These are phyloP conservation scores for Nibea albiflora DNA, from an alignment of 2,113 vertebrate species.

Conservation along the genomic window DNA sequence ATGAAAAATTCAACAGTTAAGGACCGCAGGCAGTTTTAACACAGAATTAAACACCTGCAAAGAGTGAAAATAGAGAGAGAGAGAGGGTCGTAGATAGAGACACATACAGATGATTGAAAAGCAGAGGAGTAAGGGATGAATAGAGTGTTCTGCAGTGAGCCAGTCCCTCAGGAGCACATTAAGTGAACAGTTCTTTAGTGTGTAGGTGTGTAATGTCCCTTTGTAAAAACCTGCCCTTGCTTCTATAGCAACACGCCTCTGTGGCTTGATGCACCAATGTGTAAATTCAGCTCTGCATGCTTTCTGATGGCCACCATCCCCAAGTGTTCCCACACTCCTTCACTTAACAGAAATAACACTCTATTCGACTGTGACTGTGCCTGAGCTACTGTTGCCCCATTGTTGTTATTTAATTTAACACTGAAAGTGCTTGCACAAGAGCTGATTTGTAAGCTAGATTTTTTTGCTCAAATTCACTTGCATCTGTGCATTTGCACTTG, in stretches of 20 bases:
- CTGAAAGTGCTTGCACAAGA: constrained; percentile 9
- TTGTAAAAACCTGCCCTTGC: constrained; percentile 75
- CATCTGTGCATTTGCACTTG: constrained; percentile 26
- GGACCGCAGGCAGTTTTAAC: constrained; percentile 67
- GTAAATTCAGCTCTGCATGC: constrained; percentile 56
- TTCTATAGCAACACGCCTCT: constrained; percentile 79
- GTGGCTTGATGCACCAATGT: constrained; percentile 55
- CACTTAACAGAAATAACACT: constrained; percentile 59
- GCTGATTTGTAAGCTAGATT: constrained; percentile 1
- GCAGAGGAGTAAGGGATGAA: constrained; percentile 54
- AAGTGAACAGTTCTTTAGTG: constrained; percentile 78
- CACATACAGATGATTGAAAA: constrained; percentile 54
- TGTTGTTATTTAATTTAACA: constrained; percentile 38
- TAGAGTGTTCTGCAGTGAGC: constrained; percentile 65
- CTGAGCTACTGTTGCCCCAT: constrained; percentile 8
- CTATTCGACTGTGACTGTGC: constrained; percentile 34
- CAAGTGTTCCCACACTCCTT: constrained; percentile 70
- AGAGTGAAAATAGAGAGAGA: constrained; percentile 23
- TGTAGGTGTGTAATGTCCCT: constrained; percentile 82
- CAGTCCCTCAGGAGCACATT: constrained; percentile 73
- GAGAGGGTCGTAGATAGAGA: constrained; percentile 26
- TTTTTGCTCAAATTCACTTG: neutral
- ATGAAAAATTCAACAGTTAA: constrained; percentile 79
- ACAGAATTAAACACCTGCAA: constrained; percentile 66
- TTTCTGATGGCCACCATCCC: constrained; percentile 59